Conservation (phyloP, 2,797 vertebrate genomes). For the Acropternis orthonyx region DNA sequence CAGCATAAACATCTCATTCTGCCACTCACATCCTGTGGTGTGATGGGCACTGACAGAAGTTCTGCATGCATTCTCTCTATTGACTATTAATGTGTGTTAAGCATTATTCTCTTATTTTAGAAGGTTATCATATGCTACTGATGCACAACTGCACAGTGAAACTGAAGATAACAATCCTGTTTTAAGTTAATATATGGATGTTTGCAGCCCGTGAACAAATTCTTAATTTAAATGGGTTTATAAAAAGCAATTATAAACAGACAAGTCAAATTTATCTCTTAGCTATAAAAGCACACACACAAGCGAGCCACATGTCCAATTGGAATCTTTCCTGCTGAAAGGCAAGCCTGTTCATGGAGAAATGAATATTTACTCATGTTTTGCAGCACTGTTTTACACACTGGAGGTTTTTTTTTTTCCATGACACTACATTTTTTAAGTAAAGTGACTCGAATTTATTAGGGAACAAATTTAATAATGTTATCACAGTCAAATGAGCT, state of each 20-base stretch:
- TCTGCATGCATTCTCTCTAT: neutral
- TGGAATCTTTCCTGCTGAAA: neutral
- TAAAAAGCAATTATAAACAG: conserved; percentile 46
- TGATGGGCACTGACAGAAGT: neutral
- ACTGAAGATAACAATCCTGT: neutral
- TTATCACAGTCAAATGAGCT: neutral
- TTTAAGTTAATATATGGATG: neutral
- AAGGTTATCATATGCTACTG: neutral
- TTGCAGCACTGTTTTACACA: neutral
- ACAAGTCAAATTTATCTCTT: conserved; percentile 20
- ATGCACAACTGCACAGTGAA: neutral
- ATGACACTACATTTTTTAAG: neutral
- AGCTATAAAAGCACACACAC: neutral
- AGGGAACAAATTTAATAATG: neutral
- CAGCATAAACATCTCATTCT: neutral
- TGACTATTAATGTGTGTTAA: neutral
- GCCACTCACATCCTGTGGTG: neutral
- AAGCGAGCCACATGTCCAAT: neutral
- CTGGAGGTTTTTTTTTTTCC: neutral
- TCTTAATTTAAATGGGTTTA: conserved; percentile 40
- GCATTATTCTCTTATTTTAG: neutral
- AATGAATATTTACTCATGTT: neutral
- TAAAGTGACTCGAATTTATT: neutral
- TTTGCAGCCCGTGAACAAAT: conserved; percentile 14
- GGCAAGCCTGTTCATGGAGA: neutral